phyloP scores from a whole-genome alignment of 2,888 invertebrate species.

The Drosophila flavopinicola region DNA sequence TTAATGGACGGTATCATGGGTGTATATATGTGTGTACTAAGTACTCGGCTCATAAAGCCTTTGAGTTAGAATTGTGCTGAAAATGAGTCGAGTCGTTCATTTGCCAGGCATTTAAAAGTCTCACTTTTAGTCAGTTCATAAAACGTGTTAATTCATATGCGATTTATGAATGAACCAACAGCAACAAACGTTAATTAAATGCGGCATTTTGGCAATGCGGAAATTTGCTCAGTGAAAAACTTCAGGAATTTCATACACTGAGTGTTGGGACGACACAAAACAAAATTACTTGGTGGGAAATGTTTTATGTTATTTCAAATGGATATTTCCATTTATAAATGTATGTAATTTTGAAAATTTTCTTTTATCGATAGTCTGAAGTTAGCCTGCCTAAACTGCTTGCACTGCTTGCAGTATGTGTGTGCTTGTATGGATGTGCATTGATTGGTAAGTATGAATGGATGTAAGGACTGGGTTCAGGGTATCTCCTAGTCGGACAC shows the following conservation, averaged over 20 bases:
- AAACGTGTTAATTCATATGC: slow-evolving; percentile 51
- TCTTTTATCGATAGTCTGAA: too few species aligned
- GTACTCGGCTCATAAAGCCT: slow-evolving; percentile 53
- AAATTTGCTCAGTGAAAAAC: not conserved
- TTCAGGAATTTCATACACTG: not conserved
- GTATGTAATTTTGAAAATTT: too few species aligned
- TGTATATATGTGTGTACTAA: slow-evolving; percentile 10
- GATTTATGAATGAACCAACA: slow-evolving; percentile 20
- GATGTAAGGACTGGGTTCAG: too few species aligned
- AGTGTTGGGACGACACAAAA: too few species aligned
- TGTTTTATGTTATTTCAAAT: too few species aligned
- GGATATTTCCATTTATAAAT: too few species aligned
- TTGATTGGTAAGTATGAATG: too few species aligned
- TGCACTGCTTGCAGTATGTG: too few species aligned
- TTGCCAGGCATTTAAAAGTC: slow-evolving; percentile 20
- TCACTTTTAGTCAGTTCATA: slow-evolving; percentile 44
- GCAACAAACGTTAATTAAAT: slow-evolving; percentile 20
- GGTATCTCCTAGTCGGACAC: too few species aligned
- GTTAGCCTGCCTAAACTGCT: too few species aligned
- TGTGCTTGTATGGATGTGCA: too few species aligned
- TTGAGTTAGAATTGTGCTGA: slow-evolving; percentile 57
- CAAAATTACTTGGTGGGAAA: too few species aligned
- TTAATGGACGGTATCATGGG: slow-evolving; percentile 48
- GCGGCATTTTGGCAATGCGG: slow-evolving; percentile 40
- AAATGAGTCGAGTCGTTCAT: slow-evolving; percentile 40